These are phyloP conservation scores for Microdon myrmicae DNA, from an alignment of 2,888 invertebrate genomes.

Conservation along the genomic window DNA sequence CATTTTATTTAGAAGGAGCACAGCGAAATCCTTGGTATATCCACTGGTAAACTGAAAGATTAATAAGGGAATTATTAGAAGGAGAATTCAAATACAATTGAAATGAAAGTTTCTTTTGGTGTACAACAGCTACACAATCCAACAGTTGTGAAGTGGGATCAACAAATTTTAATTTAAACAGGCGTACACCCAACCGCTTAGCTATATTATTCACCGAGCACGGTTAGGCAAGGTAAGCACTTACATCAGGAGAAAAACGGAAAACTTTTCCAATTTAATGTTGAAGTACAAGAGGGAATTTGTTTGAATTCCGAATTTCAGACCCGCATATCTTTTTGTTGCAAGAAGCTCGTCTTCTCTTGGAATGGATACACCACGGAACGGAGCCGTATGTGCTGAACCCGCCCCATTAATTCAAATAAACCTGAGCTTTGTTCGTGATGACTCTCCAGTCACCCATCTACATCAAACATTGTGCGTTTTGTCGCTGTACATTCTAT, in stretches of 20 bases:
- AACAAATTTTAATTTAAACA: constrained; percentile 7
- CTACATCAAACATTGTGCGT: constrained; percentile 8
- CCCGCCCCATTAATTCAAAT: constrained; percentile 2
- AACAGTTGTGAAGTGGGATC: background rate
- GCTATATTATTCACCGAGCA: constrained; percentile 7
- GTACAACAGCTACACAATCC: background rate
- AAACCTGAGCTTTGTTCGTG: constrained; percentile 12
- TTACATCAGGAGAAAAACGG: constrained; percentile 39
- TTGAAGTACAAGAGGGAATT: constrained; percentile 38
- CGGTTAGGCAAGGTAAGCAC: constrained; percentile 38
- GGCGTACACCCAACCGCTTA: background rate
- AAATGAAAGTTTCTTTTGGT: background rate
- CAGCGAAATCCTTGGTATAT: no score
- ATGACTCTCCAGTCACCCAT: constrained; percentile 13
- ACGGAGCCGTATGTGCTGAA: background rate
- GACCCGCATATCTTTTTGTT: constrained; percentile 43
- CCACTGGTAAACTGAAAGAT: no score
- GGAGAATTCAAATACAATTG: constrained; percentile 12
- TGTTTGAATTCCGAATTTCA: constrained; percentile 39
- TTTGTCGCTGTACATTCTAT: background rate
- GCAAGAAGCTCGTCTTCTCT: constrained; percentile 4
- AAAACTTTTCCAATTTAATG: constrained; percentile 51
- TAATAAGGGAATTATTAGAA: constrained; percentile 2
- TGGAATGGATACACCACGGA: background rate
- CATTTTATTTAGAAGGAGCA: no score